Base-by-base conservation (phyloP, 2,888 invertebrate species). In the Cerastis rubricosa region DNA sequence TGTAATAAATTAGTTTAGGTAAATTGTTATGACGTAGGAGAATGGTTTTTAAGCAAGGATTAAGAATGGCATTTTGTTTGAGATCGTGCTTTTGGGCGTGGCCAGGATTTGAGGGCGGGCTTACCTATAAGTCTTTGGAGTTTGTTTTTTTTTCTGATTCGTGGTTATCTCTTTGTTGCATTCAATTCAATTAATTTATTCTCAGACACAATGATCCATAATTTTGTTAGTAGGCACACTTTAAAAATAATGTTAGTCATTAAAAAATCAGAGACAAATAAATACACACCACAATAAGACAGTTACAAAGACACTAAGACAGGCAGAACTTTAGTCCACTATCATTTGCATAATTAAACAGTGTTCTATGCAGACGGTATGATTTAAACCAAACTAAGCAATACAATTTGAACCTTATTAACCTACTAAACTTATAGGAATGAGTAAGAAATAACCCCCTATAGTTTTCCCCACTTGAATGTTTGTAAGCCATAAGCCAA, bases 11-110 rank as follows among this genome's bases (percentile, higher is more conserved):
- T 78, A 85, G 79, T 59, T 76, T 81, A 86, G 80, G 67, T 67
- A 72, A 81, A 85, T 84, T 80, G 81, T 84, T 88, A 76, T 76
- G 78, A 75, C 63, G 63, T 85, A 85, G 80, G 43, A 64, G 57
- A 47, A 69, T 73, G 59, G 40, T 59, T 67, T 65, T 71, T 47
- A 45, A 64, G 82, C 51, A 63, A 72, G 71, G 67, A 74, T 77
- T 71, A 45, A 61, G 68, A 78, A 71, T 82, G 85, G 47, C 25
- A 22, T 49, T 81, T 59, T 40, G 67, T 47, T 54, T 76, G 61
- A 45, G 57, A 19, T 61, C 40, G 71, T 45, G 61, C 22, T 65
- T 61, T 25, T 45, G 25, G 51, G 71, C 72, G 85, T 81, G 63
- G 63, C 49, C 35, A 51, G 64, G 51, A 9, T 40, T 67, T 43